Base-by-base conservation (phyloP, 1,140 invertebrate species). In the Cotesia typhae region DNA sequence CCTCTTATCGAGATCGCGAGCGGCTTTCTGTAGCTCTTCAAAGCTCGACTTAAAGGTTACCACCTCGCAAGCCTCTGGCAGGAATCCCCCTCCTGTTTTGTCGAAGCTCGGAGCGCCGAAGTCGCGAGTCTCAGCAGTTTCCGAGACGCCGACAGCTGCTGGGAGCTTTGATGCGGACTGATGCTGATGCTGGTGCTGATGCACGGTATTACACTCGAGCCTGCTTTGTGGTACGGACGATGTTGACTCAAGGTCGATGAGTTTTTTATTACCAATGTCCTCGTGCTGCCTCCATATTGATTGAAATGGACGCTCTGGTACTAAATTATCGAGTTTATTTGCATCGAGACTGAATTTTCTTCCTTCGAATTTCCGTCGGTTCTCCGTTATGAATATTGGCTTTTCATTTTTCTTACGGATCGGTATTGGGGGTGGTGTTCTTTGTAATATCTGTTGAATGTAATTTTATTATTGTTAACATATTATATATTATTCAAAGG, bases 341-440 rank as follows among this genome's bases (percentile, higher is more conserved):
- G 41, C 67, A 67, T 66, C 64, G 4, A 65, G 51, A 57, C 70
- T 71, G n/a, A 6, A 17, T 20, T 67, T 65, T 35, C 38, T 41
- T 12, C 59, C 64, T 14, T 67, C 63, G 7, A 10, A 6, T 72
- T 41, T 67, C 75, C 74, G 41, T 74, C 75, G 47, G 79, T 70
- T 71, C 77, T 67, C 36, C 3, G 55, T 66, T 60, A 72, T n/a
- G 17, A 72, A 72, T 70, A 80, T 79, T 51, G 78, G 78, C 76
- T 78, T 83, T 80, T 84, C 87, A 74, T 83, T 88, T 71, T 86
- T 88, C 70, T 66, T 83, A 59, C 88, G 77, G 77, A 84, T 74
- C 38, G 88, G 88, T 66, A 89, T 84, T 65, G 88, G 88, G 28
- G 88, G 86, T 14, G 87, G 87, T 70, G 81, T 79, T 66, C 52